Evolutionary conservation across 2,888 invertebrate species (phyloP).

Genomic region (Rutpela maculata): DNA sequence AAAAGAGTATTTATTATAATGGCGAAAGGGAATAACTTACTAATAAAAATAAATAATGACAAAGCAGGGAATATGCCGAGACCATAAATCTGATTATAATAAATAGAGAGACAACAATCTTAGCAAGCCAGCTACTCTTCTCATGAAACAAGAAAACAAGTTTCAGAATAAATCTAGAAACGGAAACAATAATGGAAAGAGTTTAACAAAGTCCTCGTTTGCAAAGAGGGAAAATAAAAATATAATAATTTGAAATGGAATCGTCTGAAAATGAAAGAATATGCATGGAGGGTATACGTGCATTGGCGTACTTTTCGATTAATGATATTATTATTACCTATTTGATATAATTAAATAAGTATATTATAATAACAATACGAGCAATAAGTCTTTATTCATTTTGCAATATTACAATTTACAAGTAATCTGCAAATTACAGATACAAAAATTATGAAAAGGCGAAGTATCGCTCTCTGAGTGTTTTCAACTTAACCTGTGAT

Average conservation of each 20-base stretch:
- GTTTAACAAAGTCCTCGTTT: slow-evolving; percentile 61
- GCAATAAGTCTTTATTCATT: too few relatives aligned
- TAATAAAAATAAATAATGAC: slow-evolving; percentile 41
- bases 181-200: slow-evolving; percentile 59
- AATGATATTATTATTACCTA: not conserved
- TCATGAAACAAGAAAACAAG: slow-evolving; percentile 59
- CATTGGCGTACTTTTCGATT: slow-evolving; percentile 32
- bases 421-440: too few relatives aligned
- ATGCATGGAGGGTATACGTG: slow-evolving; percentile 4
- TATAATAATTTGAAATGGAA: slow-evolving; percentile 72
- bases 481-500: too few relatives aligned
- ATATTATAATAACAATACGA: too few relatives aligned
- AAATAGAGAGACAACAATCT: slow-evolving; percentile 54
- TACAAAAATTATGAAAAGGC: too few relatives aligned
- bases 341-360: too few relatives aligned
- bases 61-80: slow-evolving; percentile 27
- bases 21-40: slow-evolving; percentile 39
- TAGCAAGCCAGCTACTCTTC: slow-evolving; percentile 50
- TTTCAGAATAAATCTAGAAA: slow-evolving; percentile 62
- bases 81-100: slow-evolving; percentile 47
- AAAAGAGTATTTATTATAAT: slow-evolving; percentile 40
- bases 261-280: slow-evolving; percentile 66
- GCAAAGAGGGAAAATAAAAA: slow-evolving; percentile 68
- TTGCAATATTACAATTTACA: too few relatives aligned
- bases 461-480: too few relatives aligned